Evolutionary conservation across 2,113 vertebrate genomes (phyloP).

Genomic region (Urocolius indicus): DNA sequence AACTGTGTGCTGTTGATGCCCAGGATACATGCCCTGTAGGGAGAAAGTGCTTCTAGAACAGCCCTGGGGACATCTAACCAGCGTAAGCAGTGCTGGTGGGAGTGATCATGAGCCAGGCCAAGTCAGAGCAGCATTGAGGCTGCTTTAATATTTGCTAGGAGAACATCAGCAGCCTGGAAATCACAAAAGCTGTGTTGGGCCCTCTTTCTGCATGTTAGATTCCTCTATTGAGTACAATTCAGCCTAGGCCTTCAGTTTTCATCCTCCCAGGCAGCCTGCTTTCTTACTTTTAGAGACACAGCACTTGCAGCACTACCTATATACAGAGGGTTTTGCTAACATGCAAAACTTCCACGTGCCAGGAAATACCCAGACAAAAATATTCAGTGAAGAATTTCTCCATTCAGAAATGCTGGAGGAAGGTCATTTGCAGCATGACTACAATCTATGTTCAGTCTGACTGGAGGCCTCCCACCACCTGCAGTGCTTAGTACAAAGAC

Average conservation of each 20-base stretch:
- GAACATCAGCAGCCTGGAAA: background rate
- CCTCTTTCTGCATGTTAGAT: background rate
- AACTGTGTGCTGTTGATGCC: background rate
- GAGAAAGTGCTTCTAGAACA: background rate
- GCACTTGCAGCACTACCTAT: background rate
- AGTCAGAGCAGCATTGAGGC: background rate
- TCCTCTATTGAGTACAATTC: fast-evolving
- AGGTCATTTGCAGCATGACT: background rate
- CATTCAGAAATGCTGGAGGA: background rate
- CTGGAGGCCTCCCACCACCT: background rate
- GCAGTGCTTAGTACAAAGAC: background rate
- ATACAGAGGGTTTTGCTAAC: background rate
- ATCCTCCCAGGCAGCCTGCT: background rate
- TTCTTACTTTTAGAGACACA: background rate
- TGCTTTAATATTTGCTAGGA: background rate
- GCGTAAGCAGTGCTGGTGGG: fast-evolving
- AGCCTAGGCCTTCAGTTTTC: background rate
- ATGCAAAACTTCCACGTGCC: background rate
- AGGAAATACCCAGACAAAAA: background rate
- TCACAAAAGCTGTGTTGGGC: background rate
- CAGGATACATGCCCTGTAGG: background rate
- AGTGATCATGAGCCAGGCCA: background rate
- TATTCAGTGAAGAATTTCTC: background rate
- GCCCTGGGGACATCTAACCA: background rate
- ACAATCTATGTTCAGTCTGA: background rate